These are phyloP conservation scores for Drosophila nr. perissopoda DNA, from an alignment of 2,888 invertebrate species.

Conservation along the genomic window DNA sequence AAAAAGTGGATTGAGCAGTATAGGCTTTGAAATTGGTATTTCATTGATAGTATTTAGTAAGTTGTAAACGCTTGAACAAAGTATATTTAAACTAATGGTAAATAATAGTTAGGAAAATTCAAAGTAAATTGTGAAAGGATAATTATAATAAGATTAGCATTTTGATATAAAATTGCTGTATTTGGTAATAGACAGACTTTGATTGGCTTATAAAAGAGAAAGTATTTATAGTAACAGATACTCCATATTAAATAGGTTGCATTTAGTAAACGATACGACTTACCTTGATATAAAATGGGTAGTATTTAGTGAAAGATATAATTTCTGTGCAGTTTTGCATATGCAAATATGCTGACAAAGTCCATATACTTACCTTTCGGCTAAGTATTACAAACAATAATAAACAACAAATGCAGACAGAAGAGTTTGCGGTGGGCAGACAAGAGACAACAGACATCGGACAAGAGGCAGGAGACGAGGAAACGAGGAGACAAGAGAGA, in stretches of 20 bases:
- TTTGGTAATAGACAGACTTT: neutral
- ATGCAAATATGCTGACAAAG: slow-evolving; percentile 28
- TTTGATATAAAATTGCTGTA: neutral
- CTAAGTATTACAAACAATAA: slow-evolving; percentile 51
- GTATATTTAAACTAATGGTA: neutral
- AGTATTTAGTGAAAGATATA: neutral
- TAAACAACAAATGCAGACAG: slow-evolving; percentile 43
- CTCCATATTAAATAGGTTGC: neutral
- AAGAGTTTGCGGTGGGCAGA: slow-evolving; percentile 28
- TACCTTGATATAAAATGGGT: neutral
- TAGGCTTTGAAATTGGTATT: neutral
- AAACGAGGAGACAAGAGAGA: slow-evolving; percentile 6
- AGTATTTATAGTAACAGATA: neutral
- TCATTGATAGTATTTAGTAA: neutral
- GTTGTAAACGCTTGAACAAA: neutral
- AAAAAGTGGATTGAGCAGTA: neutral
- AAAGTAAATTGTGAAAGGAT: neutral
- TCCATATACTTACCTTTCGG: slow-evolving; percentile 35
- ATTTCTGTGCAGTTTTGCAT: neutral
- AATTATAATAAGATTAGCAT: neutral
- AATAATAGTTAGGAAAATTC: neutral
- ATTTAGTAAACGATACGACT: neutral
- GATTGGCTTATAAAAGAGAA: neutral
- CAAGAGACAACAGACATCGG: slow-evolving; percentile 10
- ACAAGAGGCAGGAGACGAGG: slow-evolving; percentile 2